Evolutionary conservation across 92 coral and sea anemone species (phyloP).

Genomic region (Scolanthus callimorphus): DNA sequence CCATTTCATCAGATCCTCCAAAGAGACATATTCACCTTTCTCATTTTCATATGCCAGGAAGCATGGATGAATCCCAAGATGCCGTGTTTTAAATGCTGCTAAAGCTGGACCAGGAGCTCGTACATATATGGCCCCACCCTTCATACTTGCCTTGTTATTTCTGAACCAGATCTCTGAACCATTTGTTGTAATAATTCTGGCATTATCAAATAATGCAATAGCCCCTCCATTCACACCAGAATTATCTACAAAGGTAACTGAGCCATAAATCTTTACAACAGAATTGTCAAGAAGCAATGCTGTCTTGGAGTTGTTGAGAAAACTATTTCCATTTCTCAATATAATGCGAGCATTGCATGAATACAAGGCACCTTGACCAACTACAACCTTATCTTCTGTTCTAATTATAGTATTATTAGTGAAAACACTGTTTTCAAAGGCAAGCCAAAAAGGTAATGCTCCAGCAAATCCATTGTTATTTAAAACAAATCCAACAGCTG

Average conservation of each 20-base stretch:
- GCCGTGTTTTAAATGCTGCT: constrained; percentile 33
- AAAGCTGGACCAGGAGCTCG: constrained; percentile 40
- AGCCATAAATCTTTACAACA: constrained; percentile 17
- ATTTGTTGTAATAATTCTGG: constrained; percentile 31
- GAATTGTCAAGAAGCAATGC: constrained; percentile 52
- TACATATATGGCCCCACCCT: constrained; percentile 64
- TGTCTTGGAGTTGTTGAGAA: constrained; percentile 38
- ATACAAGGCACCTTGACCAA: constrained; percentile 67
- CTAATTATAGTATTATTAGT: constrained; percentile 23
- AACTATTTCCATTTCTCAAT: constrained; percentile 20
- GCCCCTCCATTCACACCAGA: constrained; percentile 51
- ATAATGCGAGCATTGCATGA: constrained; percentile 31
- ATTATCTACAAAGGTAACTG: constrained; percentile 18
- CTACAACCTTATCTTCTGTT: constrained; percentile 36
- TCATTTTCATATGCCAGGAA: constrained; percentile 30
- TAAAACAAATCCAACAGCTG: constrained; percentile 49
- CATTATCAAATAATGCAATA: constrained; percentile 44
- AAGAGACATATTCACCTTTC: background rate
- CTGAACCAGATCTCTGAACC: constrained; percentile 20
- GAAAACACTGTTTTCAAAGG: constrained; percentile 28
- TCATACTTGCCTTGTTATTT: constrained; percentile 21
- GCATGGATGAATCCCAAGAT: constrained; percentile 26
- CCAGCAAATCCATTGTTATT: constrained; percentile 17
- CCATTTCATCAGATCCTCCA: constrained; percentile 19
- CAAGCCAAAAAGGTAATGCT: constrained; percentile 16